Base-by-base conservation (phyloP, 1,140 invertebrate species). In the Achroia grisella region DNA sequence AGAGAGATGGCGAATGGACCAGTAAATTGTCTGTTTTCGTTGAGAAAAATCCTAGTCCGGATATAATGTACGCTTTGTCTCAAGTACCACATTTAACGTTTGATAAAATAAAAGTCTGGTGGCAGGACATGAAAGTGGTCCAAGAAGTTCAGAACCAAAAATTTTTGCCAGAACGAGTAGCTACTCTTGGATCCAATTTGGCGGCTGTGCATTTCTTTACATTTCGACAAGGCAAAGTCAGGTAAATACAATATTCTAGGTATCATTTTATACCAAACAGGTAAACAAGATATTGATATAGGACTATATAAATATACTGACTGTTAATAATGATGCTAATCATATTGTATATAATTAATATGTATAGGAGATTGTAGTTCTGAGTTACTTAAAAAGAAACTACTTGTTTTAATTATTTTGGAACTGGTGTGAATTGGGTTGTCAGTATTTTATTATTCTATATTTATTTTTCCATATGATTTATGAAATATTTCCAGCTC, bases 171-270 rank as follows among this genome's bases (percentile, higher is more conserved):
- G 63, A 81, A 44, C 54, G 85, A 62, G 56, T 74, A 27, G 54
- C 67, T 12, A 35, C 57, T 12, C 50, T 86, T 15, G 85, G 85
- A 3, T 40, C 52, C 9, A 82, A 87, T 56, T 60, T 87, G 40
- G 81, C 67, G 33, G 80, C 80, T 12, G 48, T 79, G 11, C 78
- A 83, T 48, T 87, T 82, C 55, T 79, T 87, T 45, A 58, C 60
- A 8, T 77, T 71, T 59, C 62, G 84, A 10, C 52, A 68, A 12
- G 63, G 59, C 29, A 44, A 63, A 17, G 70, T 87, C 10, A 86
- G 67, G 85, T 86, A 54, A 53, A 33, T 54, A 42, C 35, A 11
- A 37, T 23, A 6, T 3, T 3, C 17, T 23, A 23, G 6, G 17
- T 23, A 3, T 23, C n/a, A n/a, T n/a, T n/a, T n/a, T n/a, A n/a